phyloP scores from a whole-genome alignment of 2,113 vertebrate genomes.

The Rana temporaria region DNA sequence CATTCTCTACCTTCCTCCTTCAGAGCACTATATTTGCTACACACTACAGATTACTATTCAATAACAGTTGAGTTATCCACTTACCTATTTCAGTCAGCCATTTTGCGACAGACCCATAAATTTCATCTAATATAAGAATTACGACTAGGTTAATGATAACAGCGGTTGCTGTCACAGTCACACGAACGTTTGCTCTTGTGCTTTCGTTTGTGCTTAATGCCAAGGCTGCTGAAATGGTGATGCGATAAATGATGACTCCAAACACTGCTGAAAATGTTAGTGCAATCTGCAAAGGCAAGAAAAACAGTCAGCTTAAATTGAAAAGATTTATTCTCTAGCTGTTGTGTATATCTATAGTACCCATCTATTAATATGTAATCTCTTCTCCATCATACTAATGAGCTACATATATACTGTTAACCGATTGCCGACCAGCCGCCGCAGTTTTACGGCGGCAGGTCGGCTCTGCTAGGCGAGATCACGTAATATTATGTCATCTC shows the following conservation, averaged over 20 bases:
- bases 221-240: constrained; percentile 88
- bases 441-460: too few species aligned
- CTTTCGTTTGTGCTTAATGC: constrained; percentile 86
- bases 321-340: too few species aligned
- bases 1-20: too few species aligned
- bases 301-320: neutral
- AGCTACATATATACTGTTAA: neutral
- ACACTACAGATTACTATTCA: too few species aligned
- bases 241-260: constrained; percentile 91
- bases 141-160: constrained; percentile 96
- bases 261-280: constrained; percentile 91
- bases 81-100: constrained; percentile 97
- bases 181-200: constrained; percentile 84
- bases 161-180: constrained; percentile 91
- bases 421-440: too few species aligned
- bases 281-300: constrained; percentile 75
- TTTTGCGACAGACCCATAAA: constrained; percentile 91
- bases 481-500: too few species aligned
- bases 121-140: constrained; percentile 94
- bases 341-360: neutral
- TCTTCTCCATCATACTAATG: neutral
- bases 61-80: neutral
- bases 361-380: neutral
- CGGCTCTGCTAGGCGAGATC: too few species aligned
- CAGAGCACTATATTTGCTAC: too few species aligned